Evolutionary conservation across 1,140 invertebrate genomes (phyloP).

Genomic region (Caenorhabditis tropicalis): DNA sequence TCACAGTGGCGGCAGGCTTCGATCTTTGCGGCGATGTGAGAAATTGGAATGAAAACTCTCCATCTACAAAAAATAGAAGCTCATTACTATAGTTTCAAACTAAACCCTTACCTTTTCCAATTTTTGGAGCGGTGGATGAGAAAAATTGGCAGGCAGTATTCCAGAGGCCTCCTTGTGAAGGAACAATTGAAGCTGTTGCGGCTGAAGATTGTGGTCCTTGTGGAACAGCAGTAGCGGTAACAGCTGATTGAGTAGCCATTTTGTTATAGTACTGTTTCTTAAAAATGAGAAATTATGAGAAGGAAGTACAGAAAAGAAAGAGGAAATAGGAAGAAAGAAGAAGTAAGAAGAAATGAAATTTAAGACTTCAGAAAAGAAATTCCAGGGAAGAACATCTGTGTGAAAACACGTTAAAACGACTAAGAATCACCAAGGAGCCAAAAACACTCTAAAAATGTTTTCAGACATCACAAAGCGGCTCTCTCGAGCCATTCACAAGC

Average conservation of each 20-base stretch:
- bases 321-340: neutral
- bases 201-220: neutral
- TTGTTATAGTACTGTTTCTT: neutral
- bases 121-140: conserved; percentile 3
- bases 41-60: conserved; percentile 10
- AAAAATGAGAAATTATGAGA: neutral
- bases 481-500: neutral
- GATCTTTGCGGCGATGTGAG: conserved; percentile 15
- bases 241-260: conserved; percentile 27
- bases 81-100: neutral
- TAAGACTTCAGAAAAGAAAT: neutral
- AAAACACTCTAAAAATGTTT: conserved; percentile 22
- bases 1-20: conserved; percentile 24
- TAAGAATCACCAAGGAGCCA: neutral
- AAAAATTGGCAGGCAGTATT: neutral
- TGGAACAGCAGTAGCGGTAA: neutral
- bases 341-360: neutral
- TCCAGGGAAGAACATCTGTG: neutral
- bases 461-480: neutral
- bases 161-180: neutral
- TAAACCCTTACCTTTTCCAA: neutral
- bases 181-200: neutral
- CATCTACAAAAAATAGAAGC: neutral
- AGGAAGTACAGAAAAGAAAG: neutral
- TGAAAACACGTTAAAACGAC: neutral